Evolutionary conservation across 2,888 invertebrate species (phyloP), one percentile per base, ranked within the genome.

Genomic region (Diplolepis rosae): DNA sequence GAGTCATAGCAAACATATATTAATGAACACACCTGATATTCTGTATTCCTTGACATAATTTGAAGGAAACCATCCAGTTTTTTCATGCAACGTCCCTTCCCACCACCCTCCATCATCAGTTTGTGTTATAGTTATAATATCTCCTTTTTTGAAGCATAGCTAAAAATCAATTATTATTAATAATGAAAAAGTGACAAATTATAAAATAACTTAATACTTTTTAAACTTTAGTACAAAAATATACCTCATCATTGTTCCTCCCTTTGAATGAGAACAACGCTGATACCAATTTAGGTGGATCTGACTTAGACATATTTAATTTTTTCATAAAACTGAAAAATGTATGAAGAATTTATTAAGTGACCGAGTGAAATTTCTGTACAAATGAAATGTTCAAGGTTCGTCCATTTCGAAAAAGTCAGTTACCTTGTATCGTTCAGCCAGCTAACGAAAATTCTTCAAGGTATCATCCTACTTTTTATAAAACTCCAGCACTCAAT

Each of bases 11-110:
- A n/a, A n/a, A n/a, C n/a, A n/a, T n/a, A n/a, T 70, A 65, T 70
- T 67, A 61, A 28, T 70, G 66, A 67, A 66, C 67, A 66, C 73
- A 91, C 91, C 90, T 89, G 89, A 88, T 91, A 93, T 91, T 91
- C 95, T 95, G 87, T 93, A 93, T 90, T 98, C 97, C 86, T 95
- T 95, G 74, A 98, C 97, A 92, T 98, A 98, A 90, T 98, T 98
- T 86, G 96, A 96, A 75, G 98, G 98, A 91, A 99, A 99, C 98
- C 98, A 99, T 84, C 98, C 98, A 76, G 98, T 98, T 88, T 95
- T 96, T 80, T 96, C 98, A 74, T 94, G 93, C 65, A 98, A 90
- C 7, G 98, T 99, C 13, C 99, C 99, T 91, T 99, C 99, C 99
- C 99, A 99, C 99, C 99, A 99, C 51, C 98, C 98, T 68, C 98